Evolutionary conservation across 1,140 invertebrate species (phyloP).

Genomic region (Prorops nasuta): DNA sequence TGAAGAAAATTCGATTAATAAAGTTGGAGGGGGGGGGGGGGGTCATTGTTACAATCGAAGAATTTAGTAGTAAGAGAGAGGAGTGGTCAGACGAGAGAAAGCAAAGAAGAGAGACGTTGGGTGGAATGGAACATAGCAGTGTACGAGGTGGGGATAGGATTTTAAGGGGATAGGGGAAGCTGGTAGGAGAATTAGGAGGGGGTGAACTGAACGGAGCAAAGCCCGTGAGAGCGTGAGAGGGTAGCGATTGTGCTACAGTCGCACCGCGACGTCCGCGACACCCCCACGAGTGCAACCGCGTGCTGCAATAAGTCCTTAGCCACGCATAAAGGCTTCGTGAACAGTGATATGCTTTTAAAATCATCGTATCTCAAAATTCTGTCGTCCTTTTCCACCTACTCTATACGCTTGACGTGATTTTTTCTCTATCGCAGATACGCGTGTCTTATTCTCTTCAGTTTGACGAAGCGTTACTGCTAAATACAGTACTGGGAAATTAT

Average conservation of each 20-base stretch:
- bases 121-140: no score
- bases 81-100: constrained; percentile 4
- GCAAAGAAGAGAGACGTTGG: no score
- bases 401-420: no score
- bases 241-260: constrained; percentile 54
- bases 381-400: no score
- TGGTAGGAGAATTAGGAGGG: constrained; percentile 1
- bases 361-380: no score
- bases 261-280: constrained; percentile 55
- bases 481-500: no score
- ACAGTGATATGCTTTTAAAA: constrained; percentile 37
- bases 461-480: no score
- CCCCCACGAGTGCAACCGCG: constrained; percentile 47
- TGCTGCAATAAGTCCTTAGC: constrained; percentile 25
- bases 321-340: constrained; percentile 17
- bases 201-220: constrained; percentile 12
- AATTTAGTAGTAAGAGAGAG: no score
- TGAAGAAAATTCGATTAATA: constrained; percentile 1
- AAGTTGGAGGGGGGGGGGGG: not conserved
- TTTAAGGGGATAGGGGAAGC: not conserved
- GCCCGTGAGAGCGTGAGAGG: constrained; percentile 44
- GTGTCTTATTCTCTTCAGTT: no score
- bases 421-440: no score
- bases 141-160: constrained; percentile 1
- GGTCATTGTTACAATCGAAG: no score